Evolutionary conservation across 2,888 invertebrate species (phyloP).

Genomic region (Tenthredo amoena): DNA sequence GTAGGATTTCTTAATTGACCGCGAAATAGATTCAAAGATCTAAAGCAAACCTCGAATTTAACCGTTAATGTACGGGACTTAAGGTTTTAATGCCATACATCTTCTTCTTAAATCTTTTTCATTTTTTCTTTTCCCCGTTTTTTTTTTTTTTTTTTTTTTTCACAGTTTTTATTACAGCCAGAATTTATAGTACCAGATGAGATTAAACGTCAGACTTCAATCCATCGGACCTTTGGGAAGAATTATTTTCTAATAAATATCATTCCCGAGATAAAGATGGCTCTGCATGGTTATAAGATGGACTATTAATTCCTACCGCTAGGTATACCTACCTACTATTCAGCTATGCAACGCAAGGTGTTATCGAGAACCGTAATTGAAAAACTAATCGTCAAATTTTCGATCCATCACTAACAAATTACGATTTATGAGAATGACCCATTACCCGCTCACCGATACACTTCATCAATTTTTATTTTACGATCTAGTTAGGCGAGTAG

Average conservation of each 20-base stretch:
- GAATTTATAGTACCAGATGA: slow-evolving; percentile 28
- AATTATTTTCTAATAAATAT: neutral
- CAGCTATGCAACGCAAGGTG: neutral
- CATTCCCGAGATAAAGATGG: neutral
- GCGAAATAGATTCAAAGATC: slow-evolving; percentile 26
- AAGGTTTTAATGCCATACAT: neutral
- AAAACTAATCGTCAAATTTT: slow-evolving; percentile 39
- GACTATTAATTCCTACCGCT: slow-evolving; percentile 1
- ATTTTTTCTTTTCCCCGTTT: neutral
- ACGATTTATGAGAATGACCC: slow-evolving; percentile 17
- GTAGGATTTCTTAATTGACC: neutral
- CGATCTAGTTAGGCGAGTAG: slow-evolving; percentile 21
- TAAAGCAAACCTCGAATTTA: neutral
- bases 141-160: neutral
- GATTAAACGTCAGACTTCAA: slow-evolving; percentile 39
- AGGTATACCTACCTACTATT: neutral
- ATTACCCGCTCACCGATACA: slow-evolving; percentile 15
- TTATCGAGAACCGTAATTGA: slow-evolving; percentile 16
- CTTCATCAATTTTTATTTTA: slow-evolving; percentile 44
- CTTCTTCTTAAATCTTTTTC: neutral
- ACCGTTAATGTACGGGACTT: slow-evolving; percentile 29
- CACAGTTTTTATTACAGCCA: neutral
- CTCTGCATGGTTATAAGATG: neutral
- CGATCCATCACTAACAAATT: slow-evolving; percentile 34
- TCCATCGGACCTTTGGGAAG: neutral